A percentile compares a stretch with the other conserved stretches of the same genome.
phyloP scores from a whole-genome alignment of 2,888 invertebrate species.

The Pasiphila rectangulata region DNA sequence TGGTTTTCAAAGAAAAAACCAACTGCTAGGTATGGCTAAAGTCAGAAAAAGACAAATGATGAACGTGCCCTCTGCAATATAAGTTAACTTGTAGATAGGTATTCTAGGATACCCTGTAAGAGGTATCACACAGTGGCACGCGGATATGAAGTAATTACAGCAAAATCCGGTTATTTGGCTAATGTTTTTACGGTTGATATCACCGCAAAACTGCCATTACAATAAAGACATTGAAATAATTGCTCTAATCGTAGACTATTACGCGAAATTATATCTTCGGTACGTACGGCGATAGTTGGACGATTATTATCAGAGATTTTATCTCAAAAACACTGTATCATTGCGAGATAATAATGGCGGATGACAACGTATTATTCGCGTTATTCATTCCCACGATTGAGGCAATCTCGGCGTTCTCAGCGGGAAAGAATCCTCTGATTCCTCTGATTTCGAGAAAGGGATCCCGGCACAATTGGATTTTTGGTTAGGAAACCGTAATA shows the following conservation, averaged over 20 bases:
- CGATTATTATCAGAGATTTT: constrained; percentile 73
- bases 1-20: too few species aligned
- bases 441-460: constrained; percentile 61
- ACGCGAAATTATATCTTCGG: constrained; percentile 61
- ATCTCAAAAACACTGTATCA: constrained; percentile 78
- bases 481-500: constrained; percentile 80
- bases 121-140: constrained; percentile 10
- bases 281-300: constrained; percentile 58
- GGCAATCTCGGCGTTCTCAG: constrained; percentile 78
- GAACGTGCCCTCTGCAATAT: too few species aligned
- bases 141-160: constrained; percentile 54
- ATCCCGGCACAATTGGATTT: constrained; percentile 78
- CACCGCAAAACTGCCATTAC: constrained; percentile 45
- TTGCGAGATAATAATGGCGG: constrained; percentile 78
- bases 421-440: constrained; percentile 59
- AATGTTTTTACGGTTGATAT: constrained; percentile 58
- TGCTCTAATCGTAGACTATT: constrained; percentile 63
- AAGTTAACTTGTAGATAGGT: too few species aligned
- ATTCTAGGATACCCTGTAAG: not conserved
- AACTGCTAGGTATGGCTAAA: too few species aligned
- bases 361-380: constrained; percentile 79
- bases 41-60: too few species aligned
- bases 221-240: constrained; percentile 72
- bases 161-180: constrained; percentile 53
- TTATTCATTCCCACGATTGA: constrained; percentile 75